Conservation (phyloP, 1,140 invertebrate genomes). For the Drosophila ohnishii region DNA sequence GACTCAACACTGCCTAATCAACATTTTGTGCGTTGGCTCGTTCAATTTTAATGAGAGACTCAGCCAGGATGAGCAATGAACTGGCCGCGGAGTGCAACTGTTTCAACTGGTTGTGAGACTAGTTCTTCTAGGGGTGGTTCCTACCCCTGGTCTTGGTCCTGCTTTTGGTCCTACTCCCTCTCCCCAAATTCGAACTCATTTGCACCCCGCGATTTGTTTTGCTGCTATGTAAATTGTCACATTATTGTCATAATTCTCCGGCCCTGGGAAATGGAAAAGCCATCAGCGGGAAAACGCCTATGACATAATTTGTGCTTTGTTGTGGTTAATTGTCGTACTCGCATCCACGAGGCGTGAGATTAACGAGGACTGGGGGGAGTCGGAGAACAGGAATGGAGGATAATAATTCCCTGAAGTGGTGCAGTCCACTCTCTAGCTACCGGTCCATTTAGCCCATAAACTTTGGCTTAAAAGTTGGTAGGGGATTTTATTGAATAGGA, state of each 20-base stretch:
- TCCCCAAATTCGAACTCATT: slow-evolving; percentile 8
- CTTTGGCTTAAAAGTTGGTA: not conserved
- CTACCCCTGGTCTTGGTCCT: not conserved
- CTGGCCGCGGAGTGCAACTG: slow-evolving; percentile 62
- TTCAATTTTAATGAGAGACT: slow-evolving; percentile 75
- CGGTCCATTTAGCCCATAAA: slow-evolving; percentile 17
- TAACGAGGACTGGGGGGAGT: slow-evolving; percentile 17
- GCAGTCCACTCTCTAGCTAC: slow-evolving; percentile 15
- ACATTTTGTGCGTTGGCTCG: slow-evolving; percentile 67
- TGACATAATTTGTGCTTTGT: slow-evolving; percentile 78
- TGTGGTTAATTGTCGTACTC: slow-evolving; percentile 71
- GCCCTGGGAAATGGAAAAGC: slow-evolving; percentile 66
- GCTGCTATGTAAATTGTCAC: slow-evolving; percentile 76
- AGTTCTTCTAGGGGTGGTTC: slow-evolving; percentile 58
- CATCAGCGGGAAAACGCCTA: slow-evolving; percentile 68
- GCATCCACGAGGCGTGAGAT: slow-evolving; percentile 51
- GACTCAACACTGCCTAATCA: slow-evolving; percentile 1
- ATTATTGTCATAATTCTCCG: slow-evolving; percentile 76
- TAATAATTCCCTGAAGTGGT: slow-evolving; percentile 24
- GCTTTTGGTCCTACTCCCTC: not conserved
- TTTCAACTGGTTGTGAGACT: slow-evolving; percentile 66
- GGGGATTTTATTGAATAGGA: not conserved
- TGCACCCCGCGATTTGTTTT: slow-evolving; percentile 64
- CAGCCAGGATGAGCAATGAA: slow-evolving; percentile 45
- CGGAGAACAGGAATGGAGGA: slow-evolving; percentile 11